Conservation (phyloP, 2,797 vertebrate species). For the Lutjanus campechanus region DNA sequence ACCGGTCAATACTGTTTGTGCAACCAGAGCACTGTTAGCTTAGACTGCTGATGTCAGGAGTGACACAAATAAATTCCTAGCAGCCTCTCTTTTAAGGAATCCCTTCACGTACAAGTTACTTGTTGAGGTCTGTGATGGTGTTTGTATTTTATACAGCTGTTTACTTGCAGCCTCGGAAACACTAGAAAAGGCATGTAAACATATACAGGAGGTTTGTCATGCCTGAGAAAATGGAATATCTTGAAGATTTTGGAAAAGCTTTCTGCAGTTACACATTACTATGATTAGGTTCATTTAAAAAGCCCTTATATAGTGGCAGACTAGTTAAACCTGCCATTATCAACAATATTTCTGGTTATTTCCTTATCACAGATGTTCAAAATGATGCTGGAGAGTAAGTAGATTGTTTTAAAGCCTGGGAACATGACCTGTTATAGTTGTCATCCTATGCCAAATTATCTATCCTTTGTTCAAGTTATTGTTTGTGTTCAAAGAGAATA, state of each 20-base stretch:
- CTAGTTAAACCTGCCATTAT: not conserved
- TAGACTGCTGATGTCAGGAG: constrained; percentile 2
- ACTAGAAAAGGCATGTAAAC: not conserved
- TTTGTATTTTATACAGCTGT: not conserved
- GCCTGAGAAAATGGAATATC: not conserved
- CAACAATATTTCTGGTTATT: not conserved
- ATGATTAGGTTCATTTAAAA: not conserved
- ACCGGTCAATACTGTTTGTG: constrained; percentile 10
- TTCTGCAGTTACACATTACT: not conserved
- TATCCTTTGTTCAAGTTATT: not conserved
- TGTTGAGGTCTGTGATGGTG: not conserved
- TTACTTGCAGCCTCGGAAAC: not conserved
- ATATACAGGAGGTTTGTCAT: not conserved
- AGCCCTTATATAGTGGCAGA: not conserved
- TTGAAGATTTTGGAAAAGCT: not conserved
- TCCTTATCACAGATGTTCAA: not conserved
- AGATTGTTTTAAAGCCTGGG: not conserved
- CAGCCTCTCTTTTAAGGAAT: not conserved
- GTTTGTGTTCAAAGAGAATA: not conserved
- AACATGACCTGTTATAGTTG: not conserved
- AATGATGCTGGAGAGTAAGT: not conserved
- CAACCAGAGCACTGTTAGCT: not conserved
- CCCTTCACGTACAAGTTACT: not conserved
- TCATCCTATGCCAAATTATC: not conserved
- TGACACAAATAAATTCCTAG: not conserved